These are phyloP conservation scores for Drosophila pallidifrons DNA, from an alignment of 1,140 invertebrate species.

Conservation along the genomic window DNA sequence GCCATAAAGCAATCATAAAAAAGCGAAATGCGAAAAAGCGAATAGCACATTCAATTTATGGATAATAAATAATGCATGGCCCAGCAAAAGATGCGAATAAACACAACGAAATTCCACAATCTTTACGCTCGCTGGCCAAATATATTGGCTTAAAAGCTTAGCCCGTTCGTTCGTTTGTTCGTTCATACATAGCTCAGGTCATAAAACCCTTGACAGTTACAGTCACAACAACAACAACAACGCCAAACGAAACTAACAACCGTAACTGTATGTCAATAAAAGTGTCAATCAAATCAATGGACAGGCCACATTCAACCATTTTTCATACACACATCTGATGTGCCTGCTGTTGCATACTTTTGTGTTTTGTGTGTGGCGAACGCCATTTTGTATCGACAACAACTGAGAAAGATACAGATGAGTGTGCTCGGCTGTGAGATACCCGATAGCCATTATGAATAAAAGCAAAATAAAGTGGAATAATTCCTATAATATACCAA, in stretches of 20 bases:
- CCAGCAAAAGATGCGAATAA: conserved; percentile 26
- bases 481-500: too few species aligned
- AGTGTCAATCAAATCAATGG: conserved; percentile 82
- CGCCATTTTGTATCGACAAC: conserved; percentile 23
- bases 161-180: neutral
- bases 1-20: conserved; percentile 8
- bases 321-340: conserved; percentile 50
- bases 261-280: conserved; percentile 75
- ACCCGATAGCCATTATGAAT: too few species aligned
- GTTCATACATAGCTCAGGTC: conserved; percentile 52
- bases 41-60: conserved; percentile 37
- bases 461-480: too few species aligned
- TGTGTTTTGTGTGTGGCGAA: neutral
- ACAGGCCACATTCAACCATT: conserved; percentile 60
- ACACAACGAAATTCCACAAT: conserved; percentile 37
- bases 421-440: too few species aligned
- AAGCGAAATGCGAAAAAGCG: neutral
- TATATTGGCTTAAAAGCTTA: conserved; percentile 59
- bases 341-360: conserved; percentile 71
- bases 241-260: conserved; percentile 36
- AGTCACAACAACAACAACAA: conserved; percentile 30
- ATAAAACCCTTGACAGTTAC: conserved; percentile 68
- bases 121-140: conserved; percentile 36
- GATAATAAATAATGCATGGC: conserved; percentile 40
- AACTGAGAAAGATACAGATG: too few species aligned